These are phyloP conservation scores for Apocheima hispidaria DNA, from an alignment of 2,888 invertebrate species.

Conservation along the genomic window DNA sequence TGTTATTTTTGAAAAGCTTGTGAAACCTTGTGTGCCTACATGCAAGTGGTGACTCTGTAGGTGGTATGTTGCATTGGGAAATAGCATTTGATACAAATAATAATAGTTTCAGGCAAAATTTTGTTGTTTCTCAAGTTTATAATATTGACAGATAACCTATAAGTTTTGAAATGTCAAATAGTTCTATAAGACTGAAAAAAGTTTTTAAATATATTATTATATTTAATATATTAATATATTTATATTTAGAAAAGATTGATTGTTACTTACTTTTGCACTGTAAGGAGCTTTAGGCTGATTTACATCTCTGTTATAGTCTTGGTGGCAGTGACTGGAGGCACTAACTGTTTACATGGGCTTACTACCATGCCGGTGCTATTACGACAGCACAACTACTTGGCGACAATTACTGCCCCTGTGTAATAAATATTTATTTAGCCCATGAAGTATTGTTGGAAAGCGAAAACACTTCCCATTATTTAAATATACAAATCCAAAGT, in stretches of 20 bases:
- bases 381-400: too few species aligned
- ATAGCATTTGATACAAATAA: neutral
- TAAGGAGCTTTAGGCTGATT: too few species aligned
- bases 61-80: neutral
- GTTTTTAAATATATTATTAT: conserved; percentile 1
- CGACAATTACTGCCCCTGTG: too few species aligned
- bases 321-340: too few species aligned
- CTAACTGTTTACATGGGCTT: too few species aligned
- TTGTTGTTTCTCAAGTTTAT: conserved; percentile 39
- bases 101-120: conserved; percentile 14
- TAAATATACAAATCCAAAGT: too few species aligned
- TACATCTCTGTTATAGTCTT: too few species aligned
- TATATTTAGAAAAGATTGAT: neutral
- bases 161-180: conserved; percentile 55
- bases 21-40: conserved; percentile 7
- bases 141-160: conserved; percentile 72
- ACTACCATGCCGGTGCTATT: too few species aligned
- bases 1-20: neutral
- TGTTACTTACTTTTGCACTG: neutral
- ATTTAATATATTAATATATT: too few species aligned
- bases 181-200: neutral
- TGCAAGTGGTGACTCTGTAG: conserved; percentile 6
- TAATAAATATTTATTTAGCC: too few species aligned
- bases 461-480: too few species aligned
- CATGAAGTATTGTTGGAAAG: too few species aligned